phyloP scores from a whole-genome alignment of 2,113 vertebrate species.

The Lontra canadensis region DNA sequence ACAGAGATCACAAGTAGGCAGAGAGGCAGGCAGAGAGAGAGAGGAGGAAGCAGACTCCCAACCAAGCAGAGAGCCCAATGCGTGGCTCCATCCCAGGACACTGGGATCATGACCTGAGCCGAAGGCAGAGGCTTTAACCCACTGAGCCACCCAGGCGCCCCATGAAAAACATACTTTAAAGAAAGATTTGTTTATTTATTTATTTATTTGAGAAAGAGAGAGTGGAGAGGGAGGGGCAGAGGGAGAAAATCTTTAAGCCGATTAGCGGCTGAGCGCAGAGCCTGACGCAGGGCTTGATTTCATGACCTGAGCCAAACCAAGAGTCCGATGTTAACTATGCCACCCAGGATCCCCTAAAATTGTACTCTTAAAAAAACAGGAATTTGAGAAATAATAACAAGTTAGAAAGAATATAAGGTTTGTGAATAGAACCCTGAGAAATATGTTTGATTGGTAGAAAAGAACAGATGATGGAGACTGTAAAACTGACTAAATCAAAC shows the following conservation, averaged over 20 bases:
- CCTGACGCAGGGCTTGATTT: fast-evolving
- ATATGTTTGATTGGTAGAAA: constrained; percentile 16
- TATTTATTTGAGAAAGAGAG: neutral
- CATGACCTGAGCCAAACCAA: neutral
- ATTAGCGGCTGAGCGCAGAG: neutral
- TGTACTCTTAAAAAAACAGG: neutral
- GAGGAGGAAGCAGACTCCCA: no score
- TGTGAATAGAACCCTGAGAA: constrained; percentile 42
- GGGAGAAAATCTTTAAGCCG: neutral
- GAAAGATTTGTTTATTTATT: neutral
- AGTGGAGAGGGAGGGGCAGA: neutral
- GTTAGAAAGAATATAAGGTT: constrained; percentile 37
- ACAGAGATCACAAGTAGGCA: no score
- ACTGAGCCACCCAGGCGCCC: no score
- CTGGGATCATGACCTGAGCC: no score
- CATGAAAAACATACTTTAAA: neutral
- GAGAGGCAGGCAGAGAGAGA: no score
- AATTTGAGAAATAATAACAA: neutral
- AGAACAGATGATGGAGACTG: constrained; percentile 20
- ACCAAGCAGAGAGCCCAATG: no score
- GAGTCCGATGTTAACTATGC: neutral
- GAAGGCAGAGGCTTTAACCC: no score
- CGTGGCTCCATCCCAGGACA: no score
- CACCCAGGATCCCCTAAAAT: neutral
- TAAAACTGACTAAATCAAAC: constrained; percentile 32